Evolutionary conservation across 2,113 vertebrate species (phyloP), one percentile per base, ranked within the genome.

Genomic region (Hepsetus odoe): DNA sequence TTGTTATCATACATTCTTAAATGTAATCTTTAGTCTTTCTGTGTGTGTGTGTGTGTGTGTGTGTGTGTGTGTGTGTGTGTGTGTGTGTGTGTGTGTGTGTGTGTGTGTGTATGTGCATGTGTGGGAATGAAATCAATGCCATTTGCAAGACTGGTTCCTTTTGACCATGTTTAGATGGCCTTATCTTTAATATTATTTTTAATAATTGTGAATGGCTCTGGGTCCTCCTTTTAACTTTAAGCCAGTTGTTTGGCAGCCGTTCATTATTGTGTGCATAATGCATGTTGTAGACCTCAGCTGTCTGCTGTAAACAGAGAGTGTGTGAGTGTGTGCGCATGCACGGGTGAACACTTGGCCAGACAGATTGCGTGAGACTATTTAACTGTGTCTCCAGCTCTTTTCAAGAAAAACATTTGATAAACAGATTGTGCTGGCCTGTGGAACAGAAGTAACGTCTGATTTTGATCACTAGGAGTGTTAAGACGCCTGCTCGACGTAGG

Each of bases 341-440:
- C 68, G 26, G 42, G 72, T 84, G 81, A 84, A 74, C 77, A 76
- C 24, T 79, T 83, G 67, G 83, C 85, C 83, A 87, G 86, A 77
- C 46, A 56, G 85, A 84, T 89, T 87, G 85, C 77, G 71, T 87
- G 88, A 89, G 83, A 90, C 73, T 84, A 86, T 88, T 90, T 81
- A 85, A 88, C 79, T 85, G 77, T 22, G 72, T 88, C 88, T 88
- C 83, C 83, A 79, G 80, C 84, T 77, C 87, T 76, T 86, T 85
- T 84, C 82, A 87, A 85, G 80, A 80, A 90, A 92, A 89, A 89
- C 87, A 89, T 84, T 91, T 77, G 87, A 90, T 91, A 84, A 91
- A 89, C 90, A 90, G 81, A 88, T 87, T 90, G 81, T 69, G 73
- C 75, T 66, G 83, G 84, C 80, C 58, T 69, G 59, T 61, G 77